A percentile compares a stretch with the other conserved stretches of the same genome.
Conservation (phyloP, 1,140 invertebrate species). For the Popillia japonica region DNA sequence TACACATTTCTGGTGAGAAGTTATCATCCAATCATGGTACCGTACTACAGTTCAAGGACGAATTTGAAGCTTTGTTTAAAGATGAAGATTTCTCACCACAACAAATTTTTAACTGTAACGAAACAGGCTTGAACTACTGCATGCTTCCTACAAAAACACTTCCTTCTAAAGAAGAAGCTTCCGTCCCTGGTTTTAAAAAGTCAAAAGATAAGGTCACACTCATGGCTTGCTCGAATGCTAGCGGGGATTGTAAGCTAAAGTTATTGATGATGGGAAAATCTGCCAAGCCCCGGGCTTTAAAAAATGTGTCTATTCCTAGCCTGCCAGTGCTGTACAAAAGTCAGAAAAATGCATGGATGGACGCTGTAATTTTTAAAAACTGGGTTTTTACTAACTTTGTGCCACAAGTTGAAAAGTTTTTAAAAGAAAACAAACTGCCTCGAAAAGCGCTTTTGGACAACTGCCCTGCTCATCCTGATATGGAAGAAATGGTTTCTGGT, state of each 20-base stretch:
- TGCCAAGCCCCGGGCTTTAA: conserved; percentile 52
- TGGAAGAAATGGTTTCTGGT: conserved; percentile 40
- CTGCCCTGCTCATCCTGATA: conserved; percentile 8
- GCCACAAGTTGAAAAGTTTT: conserved; percentile 52
- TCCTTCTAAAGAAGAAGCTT: conserved; percentile 44
- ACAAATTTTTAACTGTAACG: conserved; percentile 56
- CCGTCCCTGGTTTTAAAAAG: conserved; percentile 37
- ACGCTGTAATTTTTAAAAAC: conserved; percentile 53
- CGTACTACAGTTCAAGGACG: not conserved
- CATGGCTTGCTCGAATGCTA: conserved; percentile 48
- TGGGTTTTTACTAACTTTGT: conserved; percentile 54
- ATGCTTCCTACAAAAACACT: conserved; percentile 50
- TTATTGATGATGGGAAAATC: conserved; percentile 53
- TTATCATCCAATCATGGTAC: conserved; percentile 10
- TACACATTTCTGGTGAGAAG: conserved; percentile 41
- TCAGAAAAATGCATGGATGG: conserved; percentile 53
- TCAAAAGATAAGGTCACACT: conserved; percentile 37
- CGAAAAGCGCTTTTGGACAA: conserved; percentile 51
- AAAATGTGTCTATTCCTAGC: conserved; percentile 56
- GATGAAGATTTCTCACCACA: conserved; percentile 36
- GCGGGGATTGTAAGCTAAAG: conserved; percentile 52
- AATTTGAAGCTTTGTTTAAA: conserved; percentile 5
- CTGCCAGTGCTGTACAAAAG: conserved; percentile 47
- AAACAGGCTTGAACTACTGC: conserved; percentile 54
- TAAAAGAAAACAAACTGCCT: conserved; percentile 53